phyloP scores from a whole-genome alignment of 2,797 vertebrate genomes.

The Sebastes umbrosus region DNA sequence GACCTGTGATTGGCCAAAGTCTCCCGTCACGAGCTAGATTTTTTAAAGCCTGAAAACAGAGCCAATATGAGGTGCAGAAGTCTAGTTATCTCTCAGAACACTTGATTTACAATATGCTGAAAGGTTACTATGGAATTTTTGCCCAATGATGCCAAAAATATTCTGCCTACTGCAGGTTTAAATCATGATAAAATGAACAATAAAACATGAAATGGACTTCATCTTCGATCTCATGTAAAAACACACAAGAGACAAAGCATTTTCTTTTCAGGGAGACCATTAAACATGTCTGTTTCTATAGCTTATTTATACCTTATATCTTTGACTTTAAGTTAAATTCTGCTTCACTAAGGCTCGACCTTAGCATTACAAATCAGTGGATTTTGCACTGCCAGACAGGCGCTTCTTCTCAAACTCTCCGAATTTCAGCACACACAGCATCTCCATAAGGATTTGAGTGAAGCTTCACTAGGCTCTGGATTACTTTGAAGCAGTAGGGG shows the following conservation, averaged over 20 bases:
- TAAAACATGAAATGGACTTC: constrained; percentile 6
- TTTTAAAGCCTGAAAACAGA: no score
- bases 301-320: neutral
- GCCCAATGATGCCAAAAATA: no score
- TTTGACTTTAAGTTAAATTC: neutral
- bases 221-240: neutral
- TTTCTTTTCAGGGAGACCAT: neutral
- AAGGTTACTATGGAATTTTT: no score
- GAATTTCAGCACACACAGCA: constrained; percentile 30
- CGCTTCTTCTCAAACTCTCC: constrained; percentile 3
- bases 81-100: no score
- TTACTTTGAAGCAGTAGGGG: constrained; percentile 69
- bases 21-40: no score
- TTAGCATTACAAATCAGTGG: constrained; percentile 9
- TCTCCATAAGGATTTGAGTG: constrained; percentile 52
- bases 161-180: neutral
- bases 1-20: no score
- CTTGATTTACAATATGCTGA: no score
- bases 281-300: neutral
- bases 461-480: constrained; percentile 50
- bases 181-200: neutral
- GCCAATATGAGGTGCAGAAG: no score
- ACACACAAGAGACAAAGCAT: neutral
- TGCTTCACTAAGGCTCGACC: neutral
- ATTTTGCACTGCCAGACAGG: constrained; percentile 3